Conservation (phyloP, 2,888 invertebrate genomes). For the Apomyelois bistriatella region DNA sequence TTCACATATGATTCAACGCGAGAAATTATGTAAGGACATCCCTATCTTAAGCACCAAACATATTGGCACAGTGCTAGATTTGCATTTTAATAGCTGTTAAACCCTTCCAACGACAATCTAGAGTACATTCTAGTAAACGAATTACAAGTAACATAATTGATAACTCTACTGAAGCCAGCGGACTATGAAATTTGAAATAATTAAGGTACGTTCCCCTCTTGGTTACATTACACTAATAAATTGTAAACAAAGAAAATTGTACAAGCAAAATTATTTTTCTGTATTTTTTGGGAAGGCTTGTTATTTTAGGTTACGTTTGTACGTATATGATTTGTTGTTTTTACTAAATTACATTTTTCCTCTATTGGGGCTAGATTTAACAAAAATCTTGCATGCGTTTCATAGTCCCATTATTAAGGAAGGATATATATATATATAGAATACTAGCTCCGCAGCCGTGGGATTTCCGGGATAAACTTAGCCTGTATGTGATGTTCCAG, state of each 20-base stretch:
- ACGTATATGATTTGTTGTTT: neutral
- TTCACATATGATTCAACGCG: no score
- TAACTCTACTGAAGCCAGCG: neutral
- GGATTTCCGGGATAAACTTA: no score
- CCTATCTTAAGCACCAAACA: neutral
- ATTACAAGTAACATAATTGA: slow-evolving; percentile 2
- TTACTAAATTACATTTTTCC: neutral
- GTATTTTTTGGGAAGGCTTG: neutral
- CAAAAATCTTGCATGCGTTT: no score
- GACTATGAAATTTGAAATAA: slow-evolving; percentile 13
- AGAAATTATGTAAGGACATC: no score
- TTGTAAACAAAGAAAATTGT: slow-evolving; percentile 1
- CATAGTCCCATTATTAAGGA: no score
- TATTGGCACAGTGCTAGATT: slow-evolving; percentile 30
- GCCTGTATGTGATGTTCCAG: no score
- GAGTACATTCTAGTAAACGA: slow-evolving; percentile 1
- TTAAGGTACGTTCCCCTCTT: slow-evolving; percentile 2
- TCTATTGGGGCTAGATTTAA: neutral
- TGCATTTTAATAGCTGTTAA: slow-evolving; percentile 36
- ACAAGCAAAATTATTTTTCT: neutral
- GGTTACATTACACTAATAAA: slow-evolving; percentile 1
- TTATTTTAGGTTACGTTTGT: neutral
- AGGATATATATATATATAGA: no score
- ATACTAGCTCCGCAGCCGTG: no score
- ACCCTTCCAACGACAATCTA: slow-evolving; percentile 7